phyloP scores from a whole-genome alignment of 1,140 invertebrate genomes.

The Cyclargus thomasi region DNA sequence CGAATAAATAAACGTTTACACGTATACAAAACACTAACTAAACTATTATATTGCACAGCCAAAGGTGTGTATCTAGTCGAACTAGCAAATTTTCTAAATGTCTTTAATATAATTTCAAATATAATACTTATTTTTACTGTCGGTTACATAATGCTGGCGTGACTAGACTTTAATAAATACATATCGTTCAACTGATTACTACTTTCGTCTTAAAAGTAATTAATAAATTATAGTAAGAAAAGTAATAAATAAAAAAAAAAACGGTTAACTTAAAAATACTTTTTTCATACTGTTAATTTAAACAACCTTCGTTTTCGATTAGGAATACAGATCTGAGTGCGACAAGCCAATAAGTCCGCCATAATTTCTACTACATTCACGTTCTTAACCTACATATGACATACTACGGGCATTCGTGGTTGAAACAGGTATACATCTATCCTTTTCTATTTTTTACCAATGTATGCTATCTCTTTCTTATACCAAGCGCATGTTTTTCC shows the following conservation, averaged over 20 bases:
- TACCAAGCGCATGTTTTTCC: background rate
- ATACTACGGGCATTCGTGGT: background rate
- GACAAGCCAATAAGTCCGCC: background rate
- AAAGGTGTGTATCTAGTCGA: slow-evolving; percentile 20
- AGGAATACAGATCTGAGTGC: slow-evolving; percentile 19
- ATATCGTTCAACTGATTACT: slow-evolving; percentile 21
- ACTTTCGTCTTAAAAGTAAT: slow-evolving; percentile 32
- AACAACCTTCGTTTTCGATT: slow-evolving; percentile 34
- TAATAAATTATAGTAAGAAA: slow-evolving; percentile 23
- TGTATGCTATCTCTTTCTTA: background rate
- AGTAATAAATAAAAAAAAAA: slow-evolving; percentile 17
- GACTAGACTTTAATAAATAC: slow-evolving; percentile 46
- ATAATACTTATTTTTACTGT: slow-evolving; percentile 15
- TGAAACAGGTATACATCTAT: background rate
- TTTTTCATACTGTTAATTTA: slow-evolving; percentile 21
- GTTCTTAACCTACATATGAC: background rate
- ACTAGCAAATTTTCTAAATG: slow-evolving; percentile 20
- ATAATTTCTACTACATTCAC: background rate
- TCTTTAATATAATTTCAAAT: slow-evolving; percentile 19
- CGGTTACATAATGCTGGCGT: slow-evolving; percentile 47
- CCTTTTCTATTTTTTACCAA: background rate
- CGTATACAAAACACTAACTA: slow-evolving; percentile 8
- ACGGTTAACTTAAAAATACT: slow-evolving; percentile 20
- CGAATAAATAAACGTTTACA: slow-evolving; percentile 1
- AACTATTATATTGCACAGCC: slow-evolving; percentile 1